phyloP scores from a whole-genome alignment of 2,888 invertebrate genomes.

The Sympetrum striolatum region DNA sequence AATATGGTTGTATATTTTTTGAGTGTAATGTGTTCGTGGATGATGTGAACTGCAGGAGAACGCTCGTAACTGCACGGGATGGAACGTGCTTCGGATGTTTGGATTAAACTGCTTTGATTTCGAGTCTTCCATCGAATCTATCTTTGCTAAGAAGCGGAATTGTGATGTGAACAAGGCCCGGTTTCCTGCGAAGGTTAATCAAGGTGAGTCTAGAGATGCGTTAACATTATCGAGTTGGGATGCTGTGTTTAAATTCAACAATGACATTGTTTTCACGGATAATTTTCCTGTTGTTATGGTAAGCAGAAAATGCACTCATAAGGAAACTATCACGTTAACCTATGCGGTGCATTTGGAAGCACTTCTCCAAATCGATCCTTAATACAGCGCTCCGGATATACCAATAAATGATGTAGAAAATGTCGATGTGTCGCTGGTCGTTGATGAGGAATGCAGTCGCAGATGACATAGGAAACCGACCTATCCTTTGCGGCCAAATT shows the following conservation, averaged over 20 bases:
- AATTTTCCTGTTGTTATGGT: too few relatives aligned
- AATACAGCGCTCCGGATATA: neutral
- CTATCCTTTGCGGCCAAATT: too few relatives aligned
- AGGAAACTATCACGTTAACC: too few relatives aligned
- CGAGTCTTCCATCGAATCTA: neutral
- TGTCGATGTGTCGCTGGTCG: neutral
- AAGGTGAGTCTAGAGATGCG: neutral
- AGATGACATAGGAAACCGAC: neutral
- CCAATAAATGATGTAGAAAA: neutral
- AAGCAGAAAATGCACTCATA: too few relatives aligned
- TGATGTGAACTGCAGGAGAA: neutral
- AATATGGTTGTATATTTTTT: neutral
- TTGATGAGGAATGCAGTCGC: neutral
- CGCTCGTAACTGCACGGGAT: neutral
- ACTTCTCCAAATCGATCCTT: neutral
- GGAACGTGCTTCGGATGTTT: neutral
- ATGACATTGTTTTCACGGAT: too few relatives aligned
- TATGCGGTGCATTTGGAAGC: neutral
- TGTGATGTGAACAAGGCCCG: neutral
- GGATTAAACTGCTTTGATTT: neutral
- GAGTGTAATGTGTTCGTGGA: neutral
- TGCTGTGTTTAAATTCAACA: neutral
- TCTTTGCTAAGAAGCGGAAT: neutral
- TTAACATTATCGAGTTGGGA: neutral
- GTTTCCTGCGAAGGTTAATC: neutral